Percentiles rank a stretch among this genome's conserved stretches.
phyloP scores from a whole-genome alignment of 1,140 invertebrate species.

The Eubasilissa regina region DNA sequence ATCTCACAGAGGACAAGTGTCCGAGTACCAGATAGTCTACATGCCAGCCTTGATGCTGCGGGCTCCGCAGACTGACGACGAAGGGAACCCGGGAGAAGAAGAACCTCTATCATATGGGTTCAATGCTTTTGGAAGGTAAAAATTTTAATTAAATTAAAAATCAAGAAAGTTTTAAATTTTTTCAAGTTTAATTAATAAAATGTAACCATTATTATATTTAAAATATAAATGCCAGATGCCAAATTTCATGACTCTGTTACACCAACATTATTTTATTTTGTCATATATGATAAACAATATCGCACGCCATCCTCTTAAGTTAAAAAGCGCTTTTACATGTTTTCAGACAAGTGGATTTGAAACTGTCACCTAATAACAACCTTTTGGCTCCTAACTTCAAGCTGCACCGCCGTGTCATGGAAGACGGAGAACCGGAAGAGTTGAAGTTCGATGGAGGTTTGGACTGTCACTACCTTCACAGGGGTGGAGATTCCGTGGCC shows the following conservation, averaged over 20 bases:
- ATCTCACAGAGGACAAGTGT: slow-evolving; percentile 46
- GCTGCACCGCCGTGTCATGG: slow-evolving; percentile 63
- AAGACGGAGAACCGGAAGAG: slow-evolving; percentile 58
- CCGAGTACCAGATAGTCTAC: slow-evolving; percentile 69
- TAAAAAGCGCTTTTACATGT: not conserved
- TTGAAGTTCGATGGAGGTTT: slow-evolving; percentile 64
- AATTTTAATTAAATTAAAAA: not conserved
- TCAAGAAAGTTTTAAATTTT: no score
- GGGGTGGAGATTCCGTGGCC: slow-evolving; percentile 65
- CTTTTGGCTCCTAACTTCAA: slow-evolving; percentile 67
- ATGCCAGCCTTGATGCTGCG: slow-evolving; percentile 67
- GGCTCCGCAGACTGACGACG: slow-evolving; percentile 64
- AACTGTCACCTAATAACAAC: slow-evolving; percentile 68
- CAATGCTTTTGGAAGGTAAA: slow-evolving; percentile 69
- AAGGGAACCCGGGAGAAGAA: slow-evolving; percentile 60
- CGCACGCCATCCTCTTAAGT: no score
- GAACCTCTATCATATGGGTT: slow-evolving; percentile 68
- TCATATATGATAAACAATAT: no score
- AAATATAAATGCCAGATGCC: no score
- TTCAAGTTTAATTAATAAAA: no score
- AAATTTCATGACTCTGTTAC: not conserved
- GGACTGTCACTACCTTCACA: slow-evolving; percentile 68
- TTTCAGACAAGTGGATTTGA: slow-evolving; percentile 67
- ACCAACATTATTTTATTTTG: not conserved
- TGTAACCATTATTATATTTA: no score